These are phyloP conservation scores for Polydrusus tereticollis DNA, from an alignment of 2,888 invertebrate genomes.

Conservation along the genomic window DNA sequence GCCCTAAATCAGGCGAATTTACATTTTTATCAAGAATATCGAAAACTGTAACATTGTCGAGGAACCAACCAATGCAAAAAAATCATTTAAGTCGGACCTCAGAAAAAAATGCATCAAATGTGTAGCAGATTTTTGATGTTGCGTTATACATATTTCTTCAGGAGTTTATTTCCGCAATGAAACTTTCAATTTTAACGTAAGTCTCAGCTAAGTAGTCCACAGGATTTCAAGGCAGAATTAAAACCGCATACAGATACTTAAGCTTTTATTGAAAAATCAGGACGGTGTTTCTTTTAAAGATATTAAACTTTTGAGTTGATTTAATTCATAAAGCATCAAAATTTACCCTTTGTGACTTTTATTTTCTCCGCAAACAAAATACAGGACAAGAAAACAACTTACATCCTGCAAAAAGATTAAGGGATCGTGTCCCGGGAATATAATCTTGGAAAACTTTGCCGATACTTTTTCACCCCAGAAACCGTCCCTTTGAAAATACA, in stretches of 20 bases:
- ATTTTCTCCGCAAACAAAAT: constrained; percentile 31
- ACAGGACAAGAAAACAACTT: constrained; percentile 31
- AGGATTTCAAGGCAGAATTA: background rate
- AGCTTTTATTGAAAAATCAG: background rate
- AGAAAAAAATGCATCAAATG: too few species aligned
- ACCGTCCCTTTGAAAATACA: constrained; percentile 37
- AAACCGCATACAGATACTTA: background rate
- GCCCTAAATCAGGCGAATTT: too few species aligned
- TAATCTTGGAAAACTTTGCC: constrained; percentile 32
- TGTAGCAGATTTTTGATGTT: too few species aligned
- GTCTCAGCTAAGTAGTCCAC: too few species aligned
- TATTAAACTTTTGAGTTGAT: constrained; percentile 12
- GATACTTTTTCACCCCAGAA: constrained; percentile 31
- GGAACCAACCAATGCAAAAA: too few species aligned
- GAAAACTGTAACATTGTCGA: too few species aligned
- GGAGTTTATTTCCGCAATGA: too few species aligned
- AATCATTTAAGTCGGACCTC: too few species aligned
- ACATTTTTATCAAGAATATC: too few species aligned
- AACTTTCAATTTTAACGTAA: too few species aligned
- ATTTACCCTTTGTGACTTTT: constrained; percentile 20
- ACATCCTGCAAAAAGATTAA: constrained; percentile 27
- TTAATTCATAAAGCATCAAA: constrained; percentile 17
- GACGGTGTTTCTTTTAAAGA: background rate
- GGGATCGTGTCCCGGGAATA: constrained; percentile 33
- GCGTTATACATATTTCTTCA: too few species aligned